Percentiles rank a stretch among this genome's conserved stretches.
Conservation (phyloP, 2,113 vertebrate genomes). For the Telmatochromis sp. region DNA sequence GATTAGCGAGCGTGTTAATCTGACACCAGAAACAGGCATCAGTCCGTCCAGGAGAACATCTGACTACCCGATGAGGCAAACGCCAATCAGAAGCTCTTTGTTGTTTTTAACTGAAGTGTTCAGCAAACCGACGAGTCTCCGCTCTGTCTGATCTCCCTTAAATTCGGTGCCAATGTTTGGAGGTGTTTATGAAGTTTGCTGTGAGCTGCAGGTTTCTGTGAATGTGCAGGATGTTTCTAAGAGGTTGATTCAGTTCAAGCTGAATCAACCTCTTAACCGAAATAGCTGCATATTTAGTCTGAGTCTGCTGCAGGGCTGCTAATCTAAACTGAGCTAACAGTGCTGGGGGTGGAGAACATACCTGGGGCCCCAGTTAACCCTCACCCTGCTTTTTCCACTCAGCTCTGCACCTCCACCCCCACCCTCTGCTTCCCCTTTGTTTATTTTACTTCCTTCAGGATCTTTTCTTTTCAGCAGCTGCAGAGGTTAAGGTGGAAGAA, state of each 20-base stretch:
- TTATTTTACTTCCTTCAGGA: slow-evolving; percentile 18
- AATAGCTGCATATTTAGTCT: slow-evolving; percentile 29
- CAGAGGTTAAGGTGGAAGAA: neutral
- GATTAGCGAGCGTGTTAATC: rapidly evolving
- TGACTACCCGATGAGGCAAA: neutral
- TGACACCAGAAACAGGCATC: neutral
- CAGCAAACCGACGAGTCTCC: neutral
- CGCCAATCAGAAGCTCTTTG: neutral
- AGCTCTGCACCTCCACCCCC: neutral
- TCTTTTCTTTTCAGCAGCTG: neutral
- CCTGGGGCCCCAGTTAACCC: slow-evolving; percentile 27
- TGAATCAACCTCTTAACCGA: neutral
- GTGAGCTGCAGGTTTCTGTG: neutral
- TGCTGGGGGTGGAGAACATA: slow-evolving; percentile 10
- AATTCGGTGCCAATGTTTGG: neutral
- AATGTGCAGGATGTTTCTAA: neutral
- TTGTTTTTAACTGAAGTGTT: neutral
- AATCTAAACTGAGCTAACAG: slow-evolving; percentile 9
- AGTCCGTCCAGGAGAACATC: neutral
- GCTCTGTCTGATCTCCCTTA: neutral
- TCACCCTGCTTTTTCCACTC: neutral
- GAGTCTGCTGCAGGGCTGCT: neutral
- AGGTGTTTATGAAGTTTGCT: neutral
- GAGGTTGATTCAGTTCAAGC: neutral
- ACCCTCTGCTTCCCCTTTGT: neutral